These are phyloP conservation scores for Lasaia peninsularis DNA, from an alignment of 1,140 invertebrate genomes.

Conservation along the genomic window DNA sequence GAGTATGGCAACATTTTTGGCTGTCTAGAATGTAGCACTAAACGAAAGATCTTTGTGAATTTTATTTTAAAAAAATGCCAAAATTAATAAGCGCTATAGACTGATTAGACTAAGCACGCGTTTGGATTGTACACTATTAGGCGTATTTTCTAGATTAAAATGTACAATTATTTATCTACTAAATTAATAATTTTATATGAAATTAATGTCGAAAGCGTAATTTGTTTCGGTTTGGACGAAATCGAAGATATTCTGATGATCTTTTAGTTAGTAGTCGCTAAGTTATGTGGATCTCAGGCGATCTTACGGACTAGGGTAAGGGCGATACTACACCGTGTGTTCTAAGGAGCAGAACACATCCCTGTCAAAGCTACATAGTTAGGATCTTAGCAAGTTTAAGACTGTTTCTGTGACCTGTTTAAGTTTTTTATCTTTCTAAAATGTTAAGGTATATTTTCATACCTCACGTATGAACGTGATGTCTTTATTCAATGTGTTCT, in stretches of 20 bases:
- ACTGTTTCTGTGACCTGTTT: conserved; percentile 77
- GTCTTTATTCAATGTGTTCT: conserved; percentile 73
- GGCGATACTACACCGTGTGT: conserved; percentile 62
- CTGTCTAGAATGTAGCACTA: conserved; percentile 41
- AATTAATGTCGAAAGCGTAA: conserved; percentile 58
- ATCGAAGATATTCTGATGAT: conserved; percentile 60
- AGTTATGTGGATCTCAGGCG: conserved; percentile 64
- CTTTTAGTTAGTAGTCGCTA: conserved; percentile 54
- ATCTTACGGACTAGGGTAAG: conserved; percentile 39
- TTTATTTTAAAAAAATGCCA: conserved; percentile 59
- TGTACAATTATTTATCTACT: conserved; percentile 71
- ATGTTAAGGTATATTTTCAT: conserved; percentile 58
- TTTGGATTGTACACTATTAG: conserved; percentile 75
- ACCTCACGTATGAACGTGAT: conserved; percentile 36
- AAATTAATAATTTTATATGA: conserved; percentile 69
- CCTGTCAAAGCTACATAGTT: conserved; percentile 73
- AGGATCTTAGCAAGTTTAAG: conserved; percentile 75
- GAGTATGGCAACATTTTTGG: conserved; percentile 50
- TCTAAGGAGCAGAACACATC: conserved; percentile 75
- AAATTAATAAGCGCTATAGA: conserved; percentile 77
- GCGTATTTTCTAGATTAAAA: conserved; percentile 73
- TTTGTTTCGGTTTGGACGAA: conserved; percentile 61
- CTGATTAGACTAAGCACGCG: conserved; percentile 75
- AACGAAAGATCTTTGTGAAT: conserved; percentile 46
- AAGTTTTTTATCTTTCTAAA: conserved; percentile 65